Conservation (phyloP, 2,888 invertebrate species). For the Drosophila differens region DNA sequence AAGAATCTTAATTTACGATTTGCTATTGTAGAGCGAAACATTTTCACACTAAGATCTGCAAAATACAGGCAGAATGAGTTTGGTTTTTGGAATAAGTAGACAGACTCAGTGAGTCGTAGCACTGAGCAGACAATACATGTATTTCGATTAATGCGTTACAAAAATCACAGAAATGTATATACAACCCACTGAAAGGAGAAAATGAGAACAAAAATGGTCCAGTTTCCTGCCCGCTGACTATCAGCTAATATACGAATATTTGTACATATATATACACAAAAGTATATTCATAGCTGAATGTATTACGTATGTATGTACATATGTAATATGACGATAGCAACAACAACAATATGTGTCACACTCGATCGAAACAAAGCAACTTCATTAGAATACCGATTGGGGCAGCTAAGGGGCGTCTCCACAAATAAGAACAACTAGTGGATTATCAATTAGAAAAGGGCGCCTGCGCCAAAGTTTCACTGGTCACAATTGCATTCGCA, state of each 20-base stretch:
- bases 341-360: constrained; percentile 6
- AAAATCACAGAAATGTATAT: background rate
- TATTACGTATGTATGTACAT: constrained; percentile 13
- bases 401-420: constrained; percentile 33
- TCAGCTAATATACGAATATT: constrained; percentile 29
- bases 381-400: constrained; percentile 24
- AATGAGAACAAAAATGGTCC: constrained; percentile 28
- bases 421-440: constrained; percentile 6
- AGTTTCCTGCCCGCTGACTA: constrained; percentile 3
- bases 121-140: background rate
- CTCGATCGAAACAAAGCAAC: constrained; percentile 9
- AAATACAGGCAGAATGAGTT: background rate
- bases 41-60: background rate
- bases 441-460: constrained; percentile 35
- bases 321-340: constrained; percentile 15
- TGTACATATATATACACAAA: background rate
- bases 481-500: constrained; percentile 6
- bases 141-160: background rate
- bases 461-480: constrained; percentile 36
- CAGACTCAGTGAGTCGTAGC: background rate
- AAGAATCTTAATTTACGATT: background rate
- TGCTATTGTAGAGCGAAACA: background rate
- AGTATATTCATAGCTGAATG: background rate
- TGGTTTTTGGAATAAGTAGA: background rate
- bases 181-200: constrained; percentile 3